Percentiles rank a stretch among this genome's conserved stretches.
These are phyloP conservation scores for Philonicus albiceps DNA, from an alignment of 2,888 invertebrate genomes.

Conservation along the genomic window DNA sequence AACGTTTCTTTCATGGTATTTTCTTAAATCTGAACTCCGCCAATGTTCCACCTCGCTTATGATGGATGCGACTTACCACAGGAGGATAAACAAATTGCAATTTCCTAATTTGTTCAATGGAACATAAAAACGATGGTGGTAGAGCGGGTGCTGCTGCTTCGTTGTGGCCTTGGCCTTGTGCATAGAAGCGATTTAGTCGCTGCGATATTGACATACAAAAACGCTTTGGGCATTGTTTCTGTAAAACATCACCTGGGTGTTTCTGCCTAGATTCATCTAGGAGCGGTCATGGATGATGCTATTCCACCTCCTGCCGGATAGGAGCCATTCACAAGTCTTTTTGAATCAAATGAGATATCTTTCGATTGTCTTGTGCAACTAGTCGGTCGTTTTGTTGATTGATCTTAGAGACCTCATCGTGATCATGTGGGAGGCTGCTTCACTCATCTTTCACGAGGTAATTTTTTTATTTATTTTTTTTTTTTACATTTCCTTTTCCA, in stretches of 20 bases:
- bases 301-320: not conserved
- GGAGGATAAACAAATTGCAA: not conserved
- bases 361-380: not conserved
- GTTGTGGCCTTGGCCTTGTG: not conserved
- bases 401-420: not conserved
- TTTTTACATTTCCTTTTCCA: not conserved
- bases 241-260: not conserved
- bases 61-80: not conserved
- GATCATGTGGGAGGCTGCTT: not conserved
- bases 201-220: slow-evolving; percentile 2
- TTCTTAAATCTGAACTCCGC: not conserved
- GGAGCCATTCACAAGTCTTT: not conserved
- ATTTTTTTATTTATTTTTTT: not conserved
- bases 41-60: not conserved
- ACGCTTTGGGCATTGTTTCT: not conserved
- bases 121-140: not conserved
- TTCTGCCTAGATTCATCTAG: not conserved
- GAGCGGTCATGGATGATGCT: not conserved
- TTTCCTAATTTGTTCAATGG: not conserved
- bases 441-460: not conserved
- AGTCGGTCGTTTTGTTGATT: not conserved
- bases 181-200: not conserved
- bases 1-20: not conserved
- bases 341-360: not conserved
- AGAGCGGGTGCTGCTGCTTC: not conserved